These are phyloP conservation scores for Bucco capensis DNA, from an alignment of 2,113 vertebrate species.

Conservation along the genomic window DNA sequence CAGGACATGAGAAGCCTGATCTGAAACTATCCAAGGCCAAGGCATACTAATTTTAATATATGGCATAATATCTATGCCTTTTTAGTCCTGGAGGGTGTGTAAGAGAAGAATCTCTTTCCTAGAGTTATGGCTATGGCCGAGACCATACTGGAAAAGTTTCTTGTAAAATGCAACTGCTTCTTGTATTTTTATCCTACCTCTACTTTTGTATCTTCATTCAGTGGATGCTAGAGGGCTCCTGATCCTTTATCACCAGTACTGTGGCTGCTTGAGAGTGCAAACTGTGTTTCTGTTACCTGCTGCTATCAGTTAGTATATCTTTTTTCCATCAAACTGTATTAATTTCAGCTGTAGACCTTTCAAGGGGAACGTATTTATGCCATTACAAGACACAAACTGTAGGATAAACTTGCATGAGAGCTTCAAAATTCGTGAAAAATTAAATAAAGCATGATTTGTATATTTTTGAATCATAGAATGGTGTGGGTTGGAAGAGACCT, in stretches of 20 bases:
- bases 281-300: neutral
- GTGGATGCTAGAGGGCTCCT: neutral
- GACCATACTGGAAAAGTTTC: neutral
- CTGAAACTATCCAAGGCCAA: neutral
- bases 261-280: neutral
- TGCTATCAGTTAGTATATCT: neutral
- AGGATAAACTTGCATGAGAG: neutral
- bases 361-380: too few species aligned
- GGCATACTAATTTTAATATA: slow-evolving; percentile 16
- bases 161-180: neutral
- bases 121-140: neutral
- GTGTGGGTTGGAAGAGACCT: too few species aligned
- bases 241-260: neutral
- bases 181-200: neutral
- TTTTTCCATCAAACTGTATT: neutral
- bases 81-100: neutral
- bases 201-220: neutral
- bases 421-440: neutral
- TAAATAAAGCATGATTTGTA: too few species aligned
- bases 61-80: neutral
- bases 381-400: neutral
- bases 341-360: too few species aligned
- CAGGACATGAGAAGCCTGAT: neutral
- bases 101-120: neutral
- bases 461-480: too few species aligned